Evolutionary conservation across 2,797 vertebrate species (phyloP).

Genomic region (Leptoclinus maculatus): DNA sequence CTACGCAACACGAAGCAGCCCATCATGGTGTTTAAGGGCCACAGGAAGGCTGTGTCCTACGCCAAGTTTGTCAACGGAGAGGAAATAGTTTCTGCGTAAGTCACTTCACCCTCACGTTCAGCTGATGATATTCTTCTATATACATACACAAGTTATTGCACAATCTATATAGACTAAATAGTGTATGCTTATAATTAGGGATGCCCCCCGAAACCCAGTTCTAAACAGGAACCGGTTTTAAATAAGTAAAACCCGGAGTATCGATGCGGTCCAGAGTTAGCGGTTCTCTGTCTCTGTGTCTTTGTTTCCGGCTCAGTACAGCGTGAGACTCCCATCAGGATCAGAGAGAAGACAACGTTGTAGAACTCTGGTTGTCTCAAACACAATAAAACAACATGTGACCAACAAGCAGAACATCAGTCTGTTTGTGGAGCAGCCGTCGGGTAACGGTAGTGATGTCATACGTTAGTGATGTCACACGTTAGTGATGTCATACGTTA

Average conservation of each 20-base stretch:
- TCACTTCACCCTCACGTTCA: constrained; percentile 32
- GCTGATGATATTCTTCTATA: too few species aligned
- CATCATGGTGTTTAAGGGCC: constrained; percentile 99
- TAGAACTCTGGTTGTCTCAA: too few species aligned
- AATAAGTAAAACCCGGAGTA: background rate
- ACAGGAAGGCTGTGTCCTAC: constrained; percentile 98
- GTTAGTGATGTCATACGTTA: too few species aligned
- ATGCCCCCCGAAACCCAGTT: too few species aligned
- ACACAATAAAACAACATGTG: background rate
- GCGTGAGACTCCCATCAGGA: too few species aligned
- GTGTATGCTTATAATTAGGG: background rate
- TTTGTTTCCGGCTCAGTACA: too few species aligned
- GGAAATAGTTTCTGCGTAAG: constrained; percentile 99
- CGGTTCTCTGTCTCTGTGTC: too few species aligned
- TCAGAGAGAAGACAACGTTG: too few species aligned
- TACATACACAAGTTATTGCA: background rate
- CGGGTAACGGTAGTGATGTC: too few species aligned
- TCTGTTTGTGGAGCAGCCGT: background rate
- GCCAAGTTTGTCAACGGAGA: constrained; percentile 99
- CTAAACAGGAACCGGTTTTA: too few species aligned
- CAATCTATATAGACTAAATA: background rate
- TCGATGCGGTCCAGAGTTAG: background rate
- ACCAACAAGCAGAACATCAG: background rate
- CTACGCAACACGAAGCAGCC: constrained; percentile 99
- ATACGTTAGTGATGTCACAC: too few species aligned